Conservation (phyloP, 2,113 vertebrate species). For the Telmatochromis brachygnathus region DNA sequence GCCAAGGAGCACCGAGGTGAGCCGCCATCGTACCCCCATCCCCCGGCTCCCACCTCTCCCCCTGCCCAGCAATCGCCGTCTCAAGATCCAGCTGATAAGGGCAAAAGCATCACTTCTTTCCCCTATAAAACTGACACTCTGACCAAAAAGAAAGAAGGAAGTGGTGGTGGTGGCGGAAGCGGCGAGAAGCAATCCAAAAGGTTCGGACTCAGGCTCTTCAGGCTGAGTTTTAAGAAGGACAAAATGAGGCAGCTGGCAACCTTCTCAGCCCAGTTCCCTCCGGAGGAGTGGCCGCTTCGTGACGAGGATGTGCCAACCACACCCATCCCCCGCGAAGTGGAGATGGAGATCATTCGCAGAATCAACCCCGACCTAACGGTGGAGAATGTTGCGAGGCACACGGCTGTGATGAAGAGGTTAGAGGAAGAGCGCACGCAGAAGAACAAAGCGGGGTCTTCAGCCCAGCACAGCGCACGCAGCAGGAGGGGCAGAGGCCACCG, state of each 20-base stretch:
- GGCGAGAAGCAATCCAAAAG: conserved; percentile 95
- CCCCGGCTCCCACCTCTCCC: conserved; percentile 79
- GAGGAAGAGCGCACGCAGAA: conserved; percentile 95
- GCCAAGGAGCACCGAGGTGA: conserved; percentile 82
- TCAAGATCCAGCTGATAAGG: conserved; percentile 87
- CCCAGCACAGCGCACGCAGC: conserved; percentile 90
- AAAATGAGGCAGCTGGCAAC: conserved; percentile 95
- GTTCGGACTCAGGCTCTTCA: conserved; percentile 93
- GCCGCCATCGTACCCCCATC: conserved; percentile 79
- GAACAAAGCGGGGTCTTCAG: conserved; percentile 87
- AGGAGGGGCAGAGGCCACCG: conserved; percentile 89
- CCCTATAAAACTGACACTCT: conserved; percentile 92
- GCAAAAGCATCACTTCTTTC: conserved; percentile 88
- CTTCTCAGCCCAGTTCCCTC: conserved; percentile 97
- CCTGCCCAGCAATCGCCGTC: conserved; percentile 73
- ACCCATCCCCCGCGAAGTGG: conserved; percentile 90
- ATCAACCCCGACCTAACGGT: conserved; percentile 98
- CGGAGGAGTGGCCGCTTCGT: conserved; percentile 94
- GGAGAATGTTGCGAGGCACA: conserved; percentile 96
- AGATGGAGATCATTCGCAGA: conserved; percentile 96
- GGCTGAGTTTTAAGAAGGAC: conserved; percentile 98
- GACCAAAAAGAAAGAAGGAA: conserved; percentile 89
- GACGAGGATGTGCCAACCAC: conserved; percentile 91
- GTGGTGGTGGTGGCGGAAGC: conserved; percentile 62
- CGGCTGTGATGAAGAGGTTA: conserved; percentile 97